phyloP scores from a whole-genome alignment of 2,888 invertebrate genomes.

The Amorpha juglandis region DNA sequence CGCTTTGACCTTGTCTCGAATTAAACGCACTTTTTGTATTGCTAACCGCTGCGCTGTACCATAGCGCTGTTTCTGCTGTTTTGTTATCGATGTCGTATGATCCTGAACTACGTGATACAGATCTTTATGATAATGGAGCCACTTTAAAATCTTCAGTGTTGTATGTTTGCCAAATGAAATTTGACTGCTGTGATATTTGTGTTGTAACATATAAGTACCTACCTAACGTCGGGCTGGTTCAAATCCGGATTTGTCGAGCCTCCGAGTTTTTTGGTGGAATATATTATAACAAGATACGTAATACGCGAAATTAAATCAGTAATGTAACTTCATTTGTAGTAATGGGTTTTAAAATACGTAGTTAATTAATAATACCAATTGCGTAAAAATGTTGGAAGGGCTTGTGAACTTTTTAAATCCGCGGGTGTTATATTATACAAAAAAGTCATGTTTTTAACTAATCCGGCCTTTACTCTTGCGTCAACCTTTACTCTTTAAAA shows the following conservation, averaged over 20 bases:
- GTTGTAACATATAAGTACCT: background rate
- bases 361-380: too few relatives aligned
- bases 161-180: constrained; percentile 25
- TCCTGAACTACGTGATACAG: constrained; percentile 36
- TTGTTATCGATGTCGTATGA: constrained; percentile 49
- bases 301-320: background rate
- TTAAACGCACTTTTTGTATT: constrained; percentile 38
- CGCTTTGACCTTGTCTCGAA: constrained; percentile 46
- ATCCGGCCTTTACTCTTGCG: too few relatives aligned
- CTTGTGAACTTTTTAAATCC: too few relatives aligned
- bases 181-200: background rate
- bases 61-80: constrained; percentile 50
- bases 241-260: background rate
- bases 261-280: background rate
- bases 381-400: too few relatives aligned
- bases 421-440: too few relatives aligned
- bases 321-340: background rate
- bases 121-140: constrained; percentile 21
- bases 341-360: too few relatives aligned
- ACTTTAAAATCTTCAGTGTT: constrained; percentile 14
- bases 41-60: constrained; percentile 35
- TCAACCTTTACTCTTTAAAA: too few relatives aligned
- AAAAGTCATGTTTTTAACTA: too few relatives aligned
- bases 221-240: background rate
- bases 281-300: background rate